Evolutionary conservation across 2,797 vertebrate species (phyloP).

Genomic region (Tauraco hartlaubi): DNA sequence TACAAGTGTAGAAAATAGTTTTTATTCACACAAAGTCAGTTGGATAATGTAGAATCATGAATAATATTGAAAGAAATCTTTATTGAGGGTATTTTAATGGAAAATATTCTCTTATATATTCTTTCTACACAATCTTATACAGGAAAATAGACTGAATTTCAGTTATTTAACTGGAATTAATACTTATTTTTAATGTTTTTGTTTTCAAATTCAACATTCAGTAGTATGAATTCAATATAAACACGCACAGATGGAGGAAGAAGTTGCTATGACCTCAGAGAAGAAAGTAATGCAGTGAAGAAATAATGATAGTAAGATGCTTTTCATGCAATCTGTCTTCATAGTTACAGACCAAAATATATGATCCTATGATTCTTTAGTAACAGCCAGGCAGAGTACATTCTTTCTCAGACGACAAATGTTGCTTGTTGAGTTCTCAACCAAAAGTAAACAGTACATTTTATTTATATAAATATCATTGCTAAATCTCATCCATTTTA

Average conservation of each 20-base stretch:
- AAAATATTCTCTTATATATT: background rate
- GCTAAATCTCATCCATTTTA: background rate
- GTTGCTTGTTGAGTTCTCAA: background rate
- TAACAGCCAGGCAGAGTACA: background rate
- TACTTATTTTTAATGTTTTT: background rate
- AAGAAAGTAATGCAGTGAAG: background rate
- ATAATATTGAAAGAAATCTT: background rate
- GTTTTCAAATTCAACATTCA: background rate
- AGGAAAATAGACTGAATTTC: background rate
- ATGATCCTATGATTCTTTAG: background rate
- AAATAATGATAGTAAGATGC: background rate
- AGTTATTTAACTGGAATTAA: background rate
- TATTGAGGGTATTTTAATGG: background rate
- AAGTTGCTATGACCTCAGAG: conserved; percentile 5
- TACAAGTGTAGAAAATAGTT: background rate
- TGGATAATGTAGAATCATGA: background rate
- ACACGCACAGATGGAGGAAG: background rate
- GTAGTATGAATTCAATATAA: background rate
- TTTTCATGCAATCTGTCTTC: background rate
- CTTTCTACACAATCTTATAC: background rate
- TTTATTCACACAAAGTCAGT: background rate
- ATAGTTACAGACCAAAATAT: background rate
- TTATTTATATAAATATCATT: background rate
- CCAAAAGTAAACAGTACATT: background rate
- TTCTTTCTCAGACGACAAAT: background rate